These are phyloP conservation scores for Alca torda DNA, from an alignment of 2,797 vertebrate genomes.

Conservation along the genomic window DNA sequence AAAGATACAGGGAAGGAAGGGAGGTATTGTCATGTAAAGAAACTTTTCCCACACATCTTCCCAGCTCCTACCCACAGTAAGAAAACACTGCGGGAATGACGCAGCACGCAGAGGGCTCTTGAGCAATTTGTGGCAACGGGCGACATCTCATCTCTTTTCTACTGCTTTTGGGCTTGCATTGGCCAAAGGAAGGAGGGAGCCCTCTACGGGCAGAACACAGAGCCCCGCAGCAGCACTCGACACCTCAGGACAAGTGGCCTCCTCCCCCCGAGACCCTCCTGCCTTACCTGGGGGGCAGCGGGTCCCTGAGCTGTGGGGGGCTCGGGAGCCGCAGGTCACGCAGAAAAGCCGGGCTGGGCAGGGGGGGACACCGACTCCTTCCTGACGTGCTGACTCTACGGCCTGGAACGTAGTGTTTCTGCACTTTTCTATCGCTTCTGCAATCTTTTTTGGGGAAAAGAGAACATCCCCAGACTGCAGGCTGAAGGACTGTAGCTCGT, in stretches of 20 bases:
- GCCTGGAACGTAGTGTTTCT: not conserved
- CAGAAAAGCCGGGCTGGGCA: not conserved
- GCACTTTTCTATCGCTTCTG: not conserved
- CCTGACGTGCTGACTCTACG: not conserved
- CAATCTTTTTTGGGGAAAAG: not conserved
- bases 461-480: not conserved
- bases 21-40: not conserved
- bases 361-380: not conserved
- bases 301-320: no score
- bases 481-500: not conserved
- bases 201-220: slow-evolving; percentile 42
- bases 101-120: rapidly evolving
- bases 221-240: not conserved
- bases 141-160: rapidly evolving
- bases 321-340: rapidly evolving
- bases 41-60: not conserved
- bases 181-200: slow-evolving; percentile 30
- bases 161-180: rapidly evolving
- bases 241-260: not conserved
- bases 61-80: not conserved
- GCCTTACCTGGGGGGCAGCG: not conserved
- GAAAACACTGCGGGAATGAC: rapidly evolving
- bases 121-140: rapidly evolving
- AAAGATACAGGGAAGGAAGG: not conserved
- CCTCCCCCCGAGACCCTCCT: not conserved